Percentiles rank a stretch among this genome's conserved stretches.
Evolutionary conservation across 2,888 invertebrate genomes (phyloP).

Genomic region (Mechanitis mazaeus): DNA sequence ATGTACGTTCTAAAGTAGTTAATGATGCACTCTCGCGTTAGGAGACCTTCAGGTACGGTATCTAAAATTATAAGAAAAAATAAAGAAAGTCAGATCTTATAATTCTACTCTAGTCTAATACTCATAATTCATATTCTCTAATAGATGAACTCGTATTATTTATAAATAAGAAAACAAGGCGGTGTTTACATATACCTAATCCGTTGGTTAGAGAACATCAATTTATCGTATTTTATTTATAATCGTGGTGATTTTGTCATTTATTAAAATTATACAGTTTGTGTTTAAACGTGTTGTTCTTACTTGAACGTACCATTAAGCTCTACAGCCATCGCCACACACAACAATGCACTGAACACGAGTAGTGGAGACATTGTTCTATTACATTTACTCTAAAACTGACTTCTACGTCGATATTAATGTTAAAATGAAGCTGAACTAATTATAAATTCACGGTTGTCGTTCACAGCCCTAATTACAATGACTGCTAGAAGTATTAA

Average conservation of each 20-base stretch:
- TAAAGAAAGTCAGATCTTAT: no score
- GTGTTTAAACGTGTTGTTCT: no score
- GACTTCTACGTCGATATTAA: neutral
- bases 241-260: no score
- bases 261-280: neutral
- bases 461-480: neutral
- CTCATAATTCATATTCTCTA: neutral
- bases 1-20: constrained; percentile 45
- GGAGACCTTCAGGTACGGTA: constrained; percentile 35
- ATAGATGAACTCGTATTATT: neutral
- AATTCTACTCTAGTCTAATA: neutral
- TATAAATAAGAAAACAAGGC: neutral
- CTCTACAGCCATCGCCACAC: neutral
- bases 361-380: neutral
- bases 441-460: neutral
- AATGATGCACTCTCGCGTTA: constrained; percentile 42
- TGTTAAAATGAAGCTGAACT: neutral
- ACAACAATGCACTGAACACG: neutral
- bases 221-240: neutral
- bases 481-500: neutral
- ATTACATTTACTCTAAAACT: neutral
- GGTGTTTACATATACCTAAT: no score
- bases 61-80: constrained; percentile 21
- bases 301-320: neutral
- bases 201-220: neutral